Evolutionary conservation across 2,888 invertebrate genomes (phyloP), one percentile per base, ranked within the genome.

Genomic region (Arctia plantaginis): DNA sequence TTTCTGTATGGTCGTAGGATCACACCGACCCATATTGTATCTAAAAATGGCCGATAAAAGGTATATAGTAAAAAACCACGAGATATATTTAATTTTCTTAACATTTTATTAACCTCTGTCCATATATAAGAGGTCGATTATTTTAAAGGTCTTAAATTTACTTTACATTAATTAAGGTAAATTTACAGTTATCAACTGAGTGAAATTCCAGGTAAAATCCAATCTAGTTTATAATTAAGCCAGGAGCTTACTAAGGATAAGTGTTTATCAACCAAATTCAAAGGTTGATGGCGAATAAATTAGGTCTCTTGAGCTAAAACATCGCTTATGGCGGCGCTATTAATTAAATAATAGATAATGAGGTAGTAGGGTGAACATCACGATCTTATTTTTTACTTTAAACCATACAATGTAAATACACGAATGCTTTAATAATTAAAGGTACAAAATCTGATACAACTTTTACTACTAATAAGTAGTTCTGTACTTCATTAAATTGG

Each of bases 231-330:
- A 75, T 80, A 79, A 71, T 83, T 67, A 72, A 76, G 51, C 51
- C 39, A 35, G 74, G 72, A 70, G 72, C 80, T 80, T 79, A 76
- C 74, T 65, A 79, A 74, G 75, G 70, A 74, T 73, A 75, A 78
- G 73, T 78, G 71, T 81, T 76, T 77, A 80, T 78, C 78, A 75
- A 77, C 65, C 76, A 47, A 71, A 66, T 67, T 78, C 71, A 80
- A 15, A 81, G 74, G 73, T 73, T 72, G 41, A 75, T 82, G 77
- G 77, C 79, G 77, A 73, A 83, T 83, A 82, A 82, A 75, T 81
- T 72, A 76, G 72, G 70, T 44, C 64, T 73, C 66, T 67, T 76
- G 73, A 69, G 80, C 75, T 75, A 78, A 83, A 74, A 73, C 73
- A 78, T 78, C 47, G 76, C 70, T 75, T 77, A 55, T 75, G 47